phyloP scores from a whole-genome alignment of 2,888 invertebrate species.

The Ischnura elegans region DNA sequence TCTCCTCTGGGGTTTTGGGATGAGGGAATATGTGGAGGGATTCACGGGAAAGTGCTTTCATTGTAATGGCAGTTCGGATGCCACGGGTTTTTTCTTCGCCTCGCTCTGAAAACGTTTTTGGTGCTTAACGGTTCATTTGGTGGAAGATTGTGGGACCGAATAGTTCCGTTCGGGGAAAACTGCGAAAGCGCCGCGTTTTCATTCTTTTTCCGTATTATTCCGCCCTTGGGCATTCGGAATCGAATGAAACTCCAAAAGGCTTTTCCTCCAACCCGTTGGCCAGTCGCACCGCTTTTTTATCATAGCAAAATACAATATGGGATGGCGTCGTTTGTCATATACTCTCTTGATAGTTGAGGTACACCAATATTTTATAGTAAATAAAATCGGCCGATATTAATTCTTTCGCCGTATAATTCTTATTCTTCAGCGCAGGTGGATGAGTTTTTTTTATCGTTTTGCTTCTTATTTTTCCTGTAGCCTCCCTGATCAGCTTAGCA shows the following conservation, averaged over 20 bases:
- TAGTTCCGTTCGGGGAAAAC: neutral
- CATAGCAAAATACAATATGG: too few relatives aligned
- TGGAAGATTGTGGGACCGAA: slow-evolving; percentile 10
- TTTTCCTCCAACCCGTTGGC: neutral
- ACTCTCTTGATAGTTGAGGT: too few relatives aligned
- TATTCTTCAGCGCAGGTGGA: too few relatives aligned
- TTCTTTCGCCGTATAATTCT: too few relatives aligned
- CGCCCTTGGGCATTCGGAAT: slow-evolving; percentile 11
- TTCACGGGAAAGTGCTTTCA: neutral
- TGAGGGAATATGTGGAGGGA: neutral
- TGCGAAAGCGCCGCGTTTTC: slow-evolving; percentile 2
- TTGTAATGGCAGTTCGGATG: neutral
- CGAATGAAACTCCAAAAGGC: neutral
- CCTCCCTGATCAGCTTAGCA: too few relatives aligned
- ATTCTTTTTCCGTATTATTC: neutral
- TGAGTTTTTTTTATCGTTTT: too few relatives aligned
- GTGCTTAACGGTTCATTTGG: slow-evolving; percentile 29
- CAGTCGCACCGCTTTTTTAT: neutral
- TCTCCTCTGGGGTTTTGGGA: neutral
- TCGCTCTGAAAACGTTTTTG: slow-evolving; percentile 2
- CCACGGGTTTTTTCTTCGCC: neutral
- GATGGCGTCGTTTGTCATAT: too few relatives aligned
- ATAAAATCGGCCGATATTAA: too few relatives aligned
- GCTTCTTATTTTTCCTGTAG: too few relatives aligned
- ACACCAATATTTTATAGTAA: too few relatives aligned